Conservation (phyloP, 2,113 vertebrate genomes). For the Mugil cephalus region DNA sequence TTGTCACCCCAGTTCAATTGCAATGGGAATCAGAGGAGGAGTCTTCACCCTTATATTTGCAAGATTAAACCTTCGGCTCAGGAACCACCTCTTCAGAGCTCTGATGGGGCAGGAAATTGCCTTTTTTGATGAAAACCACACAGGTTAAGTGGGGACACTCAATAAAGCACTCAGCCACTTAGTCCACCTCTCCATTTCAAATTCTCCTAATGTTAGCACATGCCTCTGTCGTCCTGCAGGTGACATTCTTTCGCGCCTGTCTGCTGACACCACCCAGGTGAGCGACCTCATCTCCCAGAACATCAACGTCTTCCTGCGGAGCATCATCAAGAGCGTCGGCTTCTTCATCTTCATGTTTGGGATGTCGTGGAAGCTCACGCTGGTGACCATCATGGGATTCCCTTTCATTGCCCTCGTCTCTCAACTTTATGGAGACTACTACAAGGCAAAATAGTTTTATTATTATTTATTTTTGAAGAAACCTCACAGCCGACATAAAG, state of each 20-base stretch:
- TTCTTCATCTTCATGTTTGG: slow-evolving; percentile 94
- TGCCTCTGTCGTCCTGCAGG: slow-evolving; percentile 80
- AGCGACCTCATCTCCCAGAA: slow-evolving; percentile 96
- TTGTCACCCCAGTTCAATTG: slow-evolving; percentile 89
- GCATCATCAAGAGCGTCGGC: slow-evolving; percentile 88
- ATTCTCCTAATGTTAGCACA: background rate
- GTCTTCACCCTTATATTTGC: slow-evolving; percentile 93
- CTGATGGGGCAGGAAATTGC: slow-evolving; percentile 93
- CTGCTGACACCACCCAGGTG: slow-evolving; percentile 95
- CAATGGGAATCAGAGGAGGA: slow-evolving; percentile 92
- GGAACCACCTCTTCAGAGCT: slow-evolving; percentile 92
- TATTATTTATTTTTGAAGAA: background rate
- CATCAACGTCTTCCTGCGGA: slow-evolving; percentile 94
- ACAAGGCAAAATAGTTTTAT: slow-evolving; percentile 86
- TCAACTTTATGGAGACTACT: slow-evolving; percentile 92
- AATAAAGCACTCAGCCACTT: background rate
- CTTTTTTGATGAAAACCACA: slow-evolving; percentile 96
- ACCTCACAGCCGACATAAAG: background rate
- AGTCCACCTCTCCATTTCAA: background rate
- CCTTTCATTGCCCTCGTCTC: slow-evolving; percentile 93
- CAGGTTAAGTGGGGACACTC: slow-evolving; percentile 82
- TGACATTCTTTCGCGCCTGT: slow-evolving; percentile 95
- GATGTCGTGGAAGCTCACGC: slow-evolving; percentile 94
- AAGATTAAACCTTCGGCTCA: slow-evolving; percentile 92
- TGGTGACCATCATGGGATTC: slow-evolving; percentile 95